Evolutionary conservation across 2,888 invertebrate genomes (phyloP).

Genomic region (Parelbella ahira): DNA sequence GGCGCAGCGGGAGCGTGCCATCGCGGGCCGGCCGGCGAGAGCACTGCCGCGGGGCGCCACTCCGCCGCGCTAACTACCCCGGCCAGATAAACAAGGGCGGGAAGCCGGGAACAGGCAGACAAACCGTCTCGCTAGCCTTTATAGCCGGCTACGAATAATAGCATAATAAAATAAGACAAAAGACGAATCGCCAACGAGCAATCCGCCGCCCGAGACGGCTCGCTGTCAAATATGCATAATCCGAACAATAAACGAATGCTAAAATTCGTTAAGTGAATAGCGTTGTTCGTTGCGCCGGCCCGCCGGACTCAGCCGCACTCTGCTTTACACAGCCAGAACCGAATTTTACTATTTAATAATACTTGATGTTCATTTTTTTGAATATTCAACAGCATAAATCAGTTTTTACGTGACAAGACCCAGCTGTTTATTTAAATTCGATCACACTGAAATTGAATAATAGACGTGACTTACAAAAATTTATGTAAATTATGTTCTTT

Average conservation of each 20-base stretch:
- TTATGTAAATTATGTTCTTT: too few relatives aligned
- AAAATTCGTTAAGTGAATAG: constrained; percentile 23
- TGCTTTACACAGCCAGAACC: constrained; percentile 1
- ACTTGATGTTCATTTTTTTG: constrained; percentile 1
- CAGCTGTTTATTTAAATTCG: neutral
- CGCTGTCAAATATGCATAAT: constrained; percentile 40
- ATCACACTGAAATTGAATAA: too few relatives aligned
- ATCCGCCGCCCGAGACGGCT: constrained; percentile 34
- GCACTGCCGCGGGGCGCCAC: constrained; percentile 48
- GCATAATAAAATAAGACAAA: constrained; percentile 72
- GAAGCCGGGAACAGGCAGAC: constrained; percentile 74
- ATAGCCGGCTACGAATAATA: constrained; percentile 59
- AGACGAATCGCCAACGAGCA: constrained; percentile 53
- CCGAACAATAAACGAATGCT: constrained; percentile 34
- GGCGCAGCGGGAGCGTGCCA: constrained; percentile 63
- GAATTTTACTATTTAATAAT: constrained; percentile 3
- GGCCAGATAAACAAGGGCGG: constrained; percentile 75
- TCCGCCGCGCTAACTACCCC: constrained; percentile 62
- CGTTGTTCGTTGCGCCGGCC: constrained; percentile 15
- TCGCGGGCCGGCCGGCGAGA: constrained; percentile 58
- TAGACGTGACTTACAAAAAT: too few relatives aligned
- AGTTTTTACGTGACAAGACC: neutral
- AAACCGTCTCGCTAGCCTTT: constrained; percentile 76
- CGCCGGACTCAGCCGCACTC: neutral
- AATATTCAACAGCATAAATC: neutral